Evolutionary conservation across 2,888 invertebrate species (phyloP), one percentile per base, ranked within the genome.

Genomic region (Nomada flava): DNA sequence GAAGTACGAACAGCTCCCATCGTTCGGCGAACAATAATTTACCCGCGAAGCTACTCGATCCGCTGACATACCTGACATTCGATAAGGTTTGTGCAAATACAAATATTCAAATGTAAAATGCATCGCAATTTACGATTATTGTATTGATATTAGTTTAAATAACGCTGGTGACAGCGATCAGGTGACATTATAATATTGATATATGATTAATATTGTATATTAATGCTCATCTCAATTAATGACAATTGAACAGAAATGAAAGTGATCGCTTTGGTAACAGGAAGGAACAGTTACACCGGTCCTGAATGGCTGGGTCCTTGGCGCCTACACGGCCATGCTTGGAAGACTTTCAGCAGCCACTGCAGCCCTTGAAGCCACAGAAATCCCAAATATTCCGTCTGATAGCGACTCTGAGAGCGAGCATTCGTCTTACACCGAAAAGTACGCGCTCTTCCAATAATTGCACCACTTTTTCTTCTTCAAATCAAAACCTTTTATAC

Each of bases 401-500:
- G 93, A 92, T 77, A 92, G 92, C 82, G 93, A 92, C 70, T 93
- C 92, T 60, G 93, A 93, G 67, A 93, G 93, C 87, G 92, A 93
- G 70, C 89, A 90, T 74, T 93, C 93, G 42, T 92, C 93, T 18
- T 93, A 90, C 76, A 91, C 92, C 20, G 93, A 93, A 67, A 92
- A 91, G 89, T 89, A 82, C 15, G 60, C 29, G 7, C 18, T 36
- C 11, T 18, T 26, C 23, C 11, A 9, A 3, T 55, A 55, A 57
- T 69, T 23, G 55, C 36, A 36, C n/a, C 15, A 15, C 1, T 0
- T 70, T 29, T 36, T 15, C 36, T 2, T 55, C 0, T 47, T 47
- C 3, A 11, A 13, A 15, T 10, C 10, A n/a, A 26, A 26, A 5
- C 1, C 0, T 29, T 15, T 64, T 53, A 79, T 57, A 59, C 23